Base-by-base conservation (phyloP, 53 echinoderm and acorn worm genomes). In the Antedon mediterranea region DNA sequence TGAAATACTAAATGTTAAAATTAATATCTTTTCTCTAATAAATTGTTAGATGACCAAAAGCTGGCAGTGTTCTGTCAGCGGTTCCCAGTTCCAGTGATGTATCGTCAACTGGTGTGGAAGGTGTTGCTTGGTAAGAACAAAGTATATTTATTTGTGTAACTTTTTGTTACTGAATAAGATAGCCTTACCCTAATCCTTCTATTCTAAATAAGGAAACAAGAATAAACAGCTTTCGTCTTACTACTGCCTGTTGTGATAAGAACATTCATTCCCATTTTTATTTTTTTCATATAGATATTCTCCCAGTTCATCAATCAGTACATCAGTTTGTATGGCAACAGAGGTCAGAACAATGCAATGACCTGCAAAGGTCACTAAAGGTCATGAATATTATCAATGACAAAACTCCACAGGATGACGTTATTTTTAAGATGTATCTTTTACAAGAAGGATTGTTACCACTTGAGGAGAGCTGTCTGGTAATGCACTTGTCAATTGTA, bases 241-340 rank as follows among this genome's bases (percentile, higher is more conserved):
- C 37, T 37, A 6, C 11, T 37, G 11, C 4, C 6, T 37, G 4
- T 37, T 37, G 37, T 37, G 4, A 37, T 37, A 4, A 37, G 4
- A 4, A 37, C 11, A 37, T 6, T 37, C 37, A 20, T 43, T 26
- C 3, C 72, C 0, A 3, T 73, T 1, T 43, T 71, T 30, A 3
- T 32, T 4, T 76, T n/a, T 72, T 28, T 29, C 32, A 29, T 30
- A 3, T 76, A 90, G 93, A 89, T 18, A 86, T 93, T 0, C 74
- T 93, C 0, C 94, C 94, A 3, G 84, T 90, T 20, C 94, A 91
- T 79, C 88, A 84, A 13, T 78, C 86, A 43, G 85, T 86, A 33
- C 89, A 93, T 83, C 82, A 93, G 73, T 93, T 91, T 89, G 94
- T 93, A 30, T 81, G 85, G 88, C 81, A 90, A 70, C 93, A 93